phyloP scores from a whole-genome alignment of 2,888 invertebrate species.

The Pollenia labialis region DNA sequence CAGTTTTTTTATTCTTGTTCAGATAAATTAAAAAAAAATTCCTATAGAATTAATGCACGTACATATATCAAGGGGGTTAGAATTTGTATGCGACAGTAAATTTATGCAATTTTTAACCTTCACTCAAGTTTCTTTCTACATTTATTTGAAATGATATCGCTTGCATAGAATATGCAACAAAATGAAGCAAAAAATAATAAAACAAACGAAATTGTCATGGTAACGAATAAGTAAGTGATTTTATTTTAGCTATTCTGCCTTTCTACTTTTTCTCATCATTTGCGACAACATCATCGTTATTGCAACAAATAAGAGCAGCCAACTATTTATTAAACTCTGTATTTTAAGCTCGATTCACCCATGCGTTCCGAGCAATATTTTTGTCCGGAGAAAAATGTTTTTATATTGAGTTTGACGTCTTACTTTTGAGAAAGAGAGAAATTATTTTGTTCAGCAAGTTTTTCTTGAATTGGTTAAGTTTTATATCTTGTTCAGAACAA shows the following conservation, averaged over 20 bases:
- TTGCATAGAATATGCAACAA: conserved; percentile 23
- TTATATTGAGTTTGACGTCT: too few relatives aligned
- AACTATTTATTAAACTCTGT: conserved; percentile 5
- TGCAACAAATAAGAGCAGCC: conserved; percentile 43
- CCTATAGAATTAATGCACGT: not conserved
- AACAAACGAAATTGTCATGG: conserved; percentile 19
- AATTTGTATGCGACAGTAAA: not conserved
- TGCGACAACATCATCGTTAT: not conserved
- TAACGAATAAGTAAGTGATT: conserved; percentile 50
- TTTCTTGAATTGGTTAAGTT: not conserved
- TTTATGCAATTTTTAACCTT: conserved; percentile 28
- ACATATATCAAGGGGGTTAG: not conserved
- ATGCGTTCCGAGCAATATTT: too few relatives aligned
- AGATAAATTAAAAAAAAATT: too few relatives aligned
- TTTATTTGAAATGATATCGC: not conserved
- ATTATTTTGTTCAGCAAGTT: not conserved
- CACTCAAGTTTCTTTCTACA: not conserved
- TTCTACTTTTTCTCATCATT: not conserved
- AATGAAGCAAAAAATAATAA: conserved; percentile 15
- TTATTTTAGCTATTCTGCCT: conserved; percentile 1
- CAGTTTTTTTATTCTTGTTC: too few relatives aligned
- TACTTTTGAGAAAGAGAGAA: too few relatives aligned
- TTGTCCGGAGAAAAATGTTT: too few relatives aligned
- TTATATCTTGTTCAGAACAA: too few relatives aligned
- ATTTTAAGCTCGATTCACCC: not conserved